Base-by-base conservation (phyloP, 2,888 invertebrate genomes). In the Rhimphoctona megacephalus region DNA sequence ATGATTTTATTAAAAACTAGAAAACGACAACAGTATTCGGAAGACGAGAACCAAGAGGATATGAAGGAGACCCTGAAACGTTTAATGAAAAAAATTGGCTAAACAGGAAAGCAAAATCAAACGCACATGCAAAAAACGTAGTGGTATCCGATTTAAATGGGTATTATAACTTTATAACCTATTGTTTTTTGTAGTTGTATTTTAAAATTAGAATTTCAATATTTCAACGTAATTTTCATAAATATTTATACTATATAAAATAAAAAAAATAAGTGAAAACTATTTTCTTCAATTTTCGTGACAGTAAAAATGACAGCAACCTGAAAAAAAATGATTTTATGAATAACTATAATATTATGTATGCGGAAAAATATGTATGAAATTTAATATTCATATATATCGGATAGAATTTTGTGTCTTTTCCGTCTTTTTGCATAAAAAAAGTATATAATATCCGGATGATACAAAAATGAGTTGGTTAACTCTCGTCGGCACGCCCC, bases 401-500 rank as follows among this genome's bases (percentile, higher is more conserved):
- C 19, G 19, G 9, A 30, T 57, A 8, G 9, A 54, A 46, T 74
- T 57, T 57, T 3, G 43, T 19, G 8, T 22, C 39, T 22, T 43
- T 67, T 22, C 22, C 17, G 17, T 52, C 36, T 33, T 74, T 36
- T 52, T 39, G 43, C 69, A 66, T 54, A 46, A 61, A 70, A 76
- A 61, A 64, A 39, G 69, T 70, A 72, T 43, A 67, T 67, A 66
- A 77, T 78, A 64, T 54, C 36, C n/a, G 79, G 81, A 69, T 72
- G 88, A 86, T 87, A 84, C 89, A 90, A 92, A 93, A 93, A 94
- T 93, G 92, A 93, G 93, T 91, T 91, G 91, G 93, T 94, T 94
- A 93, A 93, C 92, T 93, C 93, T 93, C 93, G 82, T 85, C 88
- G 93, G 90, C 94, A 94, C 94, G 94, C 90, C 85, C 91, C 92